phyloP scores from a whole-genome alignment of 2,888 invertebrate species.

The Listrodromus nycthemerus region DNA sequence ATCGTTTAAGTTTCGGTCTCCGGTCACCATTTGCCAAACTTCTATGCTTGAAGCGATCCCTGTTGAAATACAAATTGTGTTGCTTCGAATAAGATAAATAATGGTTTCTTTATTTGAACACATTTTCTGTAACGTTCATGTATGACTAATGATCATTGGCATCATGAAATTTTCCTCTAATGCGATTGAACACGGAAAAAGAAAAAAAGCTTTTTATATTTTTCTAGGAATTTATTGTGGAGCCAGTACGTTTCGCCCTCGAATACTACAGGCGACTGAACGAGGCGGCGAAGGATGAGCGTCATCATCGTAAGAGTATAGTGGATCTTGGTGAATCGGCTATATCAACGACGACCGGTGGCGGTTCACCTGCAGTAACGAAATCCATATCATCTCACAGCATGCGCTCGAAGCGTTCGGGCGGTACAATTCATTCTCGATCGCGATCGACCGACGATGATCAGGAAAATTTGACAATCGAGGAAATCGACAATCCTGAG shows the following conservation, averaged over 20 bases:
- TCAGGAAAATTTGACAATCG: conserved; percentile 80
- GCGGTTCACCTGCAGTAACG: conserved; percentile 73
- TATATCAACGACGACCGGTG: conserved; percentile 65
- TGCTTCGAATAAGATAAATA: no score
- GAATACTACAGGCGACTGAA: conserved; percentile 88
- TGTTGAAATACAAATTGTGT: background rate
- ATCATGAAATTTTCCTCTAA: no score
- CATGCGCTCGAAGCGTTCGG: conserved; percentile 84
- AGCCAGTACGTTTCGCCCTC: conserved; percentile 87
- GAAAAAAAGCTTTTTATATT: conserved; percentile 8
- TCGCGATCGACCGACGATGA: conserved; percentile 82
- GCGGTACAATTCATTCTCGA: conserved; percentile 81
- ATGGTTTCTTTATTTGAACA: background rate
- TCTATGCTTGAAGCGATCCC: background rate
- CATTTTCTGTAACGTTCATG: background rate
- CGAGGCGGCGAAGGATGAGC: conserved; percentile 87
- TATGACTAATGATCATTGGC: no score
- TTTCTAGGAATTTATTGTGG: conserved; percentile 87
- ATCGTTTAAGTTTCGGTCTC: background rate
- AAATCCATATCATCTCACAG: conserved; percentile 84
- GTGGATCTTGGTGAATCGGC: conserved; percentile 79
- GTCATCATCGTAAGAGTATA: conserved; percentile 87
- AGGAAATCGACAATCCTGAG: conserved; percentile 85
- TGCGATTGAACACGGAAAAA: no score
- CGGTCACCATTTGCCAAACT: background rate